Conservation (phyloP, 2,113 vertebrate genomes). For the Microcebus ravelobensis region DNA sequence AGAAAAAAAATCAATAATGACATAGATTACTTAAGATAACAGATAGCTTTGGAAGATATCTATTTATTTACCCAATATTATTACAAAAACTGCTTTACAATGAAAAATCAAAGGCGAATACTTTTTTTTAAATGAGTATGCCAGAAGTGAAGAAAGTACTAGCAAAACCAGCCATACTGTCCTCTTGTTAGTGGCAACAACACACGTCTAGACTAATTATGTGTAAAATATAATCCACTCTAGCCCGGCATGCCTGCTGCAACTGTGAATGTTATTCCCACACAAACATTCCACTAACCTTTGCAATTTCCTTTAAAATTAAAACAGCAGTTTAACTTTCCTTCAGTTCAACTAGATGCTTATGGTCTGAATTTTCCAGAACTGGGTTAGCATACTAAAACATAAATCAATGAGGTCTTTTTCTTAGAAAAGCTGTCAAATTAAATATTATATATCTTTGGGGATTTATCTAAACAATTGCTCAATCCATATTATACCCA, state of each 20-base stretch:
- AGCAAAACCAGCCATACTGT: slow-evolving; percentile 22
- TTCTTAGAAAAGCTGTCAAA: not conserved
- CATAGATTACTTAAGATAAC: slow-evolving; percentile 84
- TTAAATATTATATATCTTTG: not conserved
- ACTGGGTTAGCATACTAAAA: slow-evolving; percentile 29
- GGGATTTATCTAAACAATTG: slow-evolving; percentile 19
- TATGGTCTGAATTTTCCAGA: slow-evolving; percentile 3
- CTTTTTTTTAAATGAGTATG: not conserved
- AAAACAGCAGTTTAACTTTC: slow-evolving; percentile 24
- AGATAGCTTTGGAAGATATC: slow-evolving; percentile 74
- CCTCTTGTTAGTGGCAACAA: slow-evolving; percentile 16
- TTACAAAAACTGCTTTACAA: slow-evolving; percentile 76
- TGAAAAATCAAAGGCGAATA: slow-evolving; percentile 68
- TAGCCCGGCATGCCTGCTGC: slow-evolving; percentile 8
- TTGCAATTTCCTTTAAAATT: slow-evolving; percentile 37
- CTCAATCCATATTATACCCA: not conserved
- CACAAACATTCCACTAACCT: slow-evolving; percentile 46
- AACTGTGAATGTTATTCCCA: slow-evolving; percentile 59
- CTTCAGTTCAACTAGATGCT: slow-evolving; percentile 34
- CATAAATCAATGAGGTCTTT: slow-evolving; percentile 25
- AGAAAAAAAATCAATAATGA: slow-evolving; percentile 82
- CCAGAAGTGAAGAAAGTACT: slow-evolving; percentile 19
- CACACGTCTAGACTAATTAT: slow-evolving; percentile 62
- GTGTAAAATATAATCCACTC: slow-evolving; percentile 61
- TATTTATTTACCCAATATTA: slow-evolving; percentile 80